Conservation (phyloP, 1,140 invertebrate genomes). For the Sycophila sp. region DNA sequence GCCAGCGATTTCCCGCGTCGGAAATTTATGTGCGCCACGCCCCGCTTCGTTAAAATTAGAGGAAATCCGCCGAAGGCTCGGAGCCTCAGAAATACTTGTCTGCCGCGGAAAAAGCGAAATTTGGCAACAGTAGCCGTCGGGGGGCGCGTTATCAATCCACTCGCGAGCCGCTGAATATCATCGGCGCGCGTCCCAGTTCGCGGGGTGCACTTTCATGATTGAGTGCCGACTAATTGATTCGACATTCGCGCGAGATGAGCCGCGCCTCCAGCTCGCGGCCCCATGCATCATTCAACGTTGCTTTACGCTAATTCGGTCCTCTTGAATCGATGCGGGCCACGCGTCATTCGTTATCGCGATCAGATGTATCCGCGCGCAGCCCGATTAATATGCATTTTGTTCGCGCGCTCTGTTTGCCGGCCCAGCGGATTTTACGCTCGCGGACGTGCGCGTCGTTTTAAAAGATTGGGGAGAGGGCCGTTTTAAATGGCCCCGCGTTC, state of each 20-base stretch:
- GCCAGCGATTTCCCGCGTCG: too few relatives aligned
- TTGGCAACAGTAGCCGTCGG: background rate
- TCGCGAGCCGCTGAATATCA: background rate
- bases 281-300: background rate
- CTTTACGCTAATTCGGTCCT: background rate
- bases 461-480: too few relatives aligned
- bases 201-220: constrained; percentile 3
- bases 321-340: background rate
- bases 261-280: background rate
- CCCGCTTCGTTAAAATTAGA: too few relatives aligned
- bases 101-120: background rate
- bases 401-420: too few relatives aligned
- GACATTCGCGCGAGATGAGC: background rate
- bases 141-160: background rate
- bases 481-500: too few relatives aligned
- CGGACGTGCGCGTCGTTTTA: too few relatives aligned
- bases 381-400: too few relatives aligned
- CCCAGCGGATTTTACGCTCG: too few relatives aligned
- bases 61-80: too few relatives aligned
- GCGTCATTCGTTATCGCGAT: constrained; percentile 21
- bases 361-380: too few relatives aligned
- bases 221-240: constrained; percentile 19
- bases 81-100: background rate
- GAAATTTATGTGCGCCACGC: too few relatives aligned
- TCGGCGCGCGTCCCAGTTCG: background rate